These are phyloP conservation scores for Umimayanthus chanpuru DNA, from an alignment of 92 coral and sea anemone genomes.

Conservation along the genomic window DNA sequence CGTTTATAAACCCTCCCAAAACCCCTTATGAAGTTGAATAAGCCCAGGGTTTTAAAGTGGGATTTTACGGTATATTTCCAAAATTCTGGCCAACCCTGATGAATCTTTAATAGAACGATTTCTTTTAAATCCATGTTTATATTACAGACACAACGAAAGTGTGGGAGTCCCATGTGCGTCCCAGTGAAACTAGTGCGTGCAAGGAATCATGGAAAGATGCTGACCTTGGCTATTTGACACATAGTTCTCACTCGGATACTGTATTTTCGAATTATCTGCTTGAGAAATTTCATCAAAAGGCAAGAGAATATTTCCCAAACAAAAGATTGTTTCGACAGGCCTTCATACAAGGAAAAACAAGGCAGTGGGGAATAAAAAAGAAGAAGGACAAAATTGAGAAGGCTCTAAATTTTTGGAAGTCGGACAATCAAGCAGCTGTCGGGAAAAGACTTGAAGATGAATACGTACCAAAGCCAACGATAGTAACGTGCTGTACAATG, in stretches of 20 bases:
- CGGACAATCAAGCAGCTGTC: conserved; percentile 60
- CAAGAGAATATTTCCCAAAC: conserved; percentile 28
- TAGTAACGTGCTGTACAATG: conserved; percentile 44
- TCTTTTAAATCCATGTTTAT: too few species aligned
- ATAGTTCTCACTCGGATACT: not conserved
- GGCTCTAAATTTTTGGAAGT: conserved; percentile 42
- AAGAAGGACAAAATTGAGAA: conserved; percentile 52
- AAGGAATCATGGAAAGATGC: too few species aligned
- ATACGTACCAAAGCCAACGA: conserved; percentile 58
- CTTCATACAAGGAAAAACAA: conserved; percentile 61
- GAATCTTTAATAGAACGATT: too few species aligned
- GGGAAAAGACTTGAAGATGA: conserved; percentile 52
- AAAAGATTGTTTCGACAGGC: conserved; percentile 54
- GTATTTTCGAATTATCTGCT: conserved; percentile 55
- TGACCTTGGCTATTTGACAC: not conserved
- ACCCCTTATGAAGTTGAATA: too few species aligned
- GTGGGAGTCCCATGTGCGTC: too few species aligned
- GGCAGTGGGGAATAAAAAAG: conserved; percentile 57
- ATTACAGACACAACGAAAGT: too few species aligned
- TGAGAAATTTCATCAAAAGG: conserved; percentile 49
- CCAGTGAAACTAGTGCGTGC: too few species aligned
- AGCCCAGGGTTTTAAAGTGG: too few species aligned
- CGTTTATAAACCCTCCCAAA: too few species aligned
- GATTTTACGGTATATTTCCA: too few species aligned
- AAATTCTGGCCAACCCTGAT: too few species aligned